Percentiles rank a stretch among this genome's conserved stretches.
phyloP scores from a whole-genome alignment of 2,797 vertebrate species.

The Oreortyx pictus region DNA sequence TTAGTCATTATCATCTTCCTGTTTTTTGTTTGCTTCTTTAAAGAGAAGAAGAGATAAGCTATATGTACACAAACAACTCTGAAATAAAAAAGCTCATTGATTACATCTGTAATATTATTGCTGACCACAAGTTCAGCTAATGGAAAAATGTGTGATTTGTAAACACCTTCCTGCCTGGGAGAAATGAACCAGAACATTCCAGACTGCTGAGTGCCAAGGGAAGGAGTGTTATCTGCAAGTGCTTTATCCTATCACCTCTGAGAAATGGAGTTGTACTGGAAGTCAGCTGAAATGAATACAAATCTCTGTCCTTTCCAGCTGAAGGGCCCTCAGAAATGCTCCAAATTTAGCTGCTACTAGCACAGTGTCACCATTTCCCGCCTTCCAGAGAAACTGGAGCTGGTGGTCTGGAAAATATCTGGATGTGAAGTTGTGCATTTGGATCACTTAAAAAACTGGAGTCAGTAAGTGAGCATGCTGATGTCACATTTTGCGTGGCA shows the following conservation, averaged over 20 bases:
- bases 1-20: not conserved
- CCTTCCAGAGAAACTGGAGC: not conserved
- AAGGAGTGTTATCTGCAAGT: not conserved
- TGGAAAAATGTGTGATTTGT: not conserved
- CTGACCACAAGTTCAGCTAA: not conserved
- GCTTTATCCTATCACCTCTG: not conserved
- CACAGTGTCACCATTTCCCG: not conserved
- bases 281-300: not conserved
- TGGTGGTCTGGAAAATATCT: not conserved
- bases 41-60: not conserved
- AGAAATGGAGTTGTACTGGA: not conserved
- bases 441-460: not conserved
- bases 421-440: not conserved
- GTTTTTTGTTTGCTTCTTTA: not conserved
- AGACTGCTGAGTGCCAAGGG: not conserved
- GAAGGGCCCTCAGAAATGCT: not conserved
- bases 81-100: not conserved
- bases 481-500: not conserved
- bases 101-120: not conserved
- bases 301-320: not conserved
- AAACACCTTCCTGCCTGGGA: not conserved
- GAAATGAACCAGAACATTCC: not conserved
- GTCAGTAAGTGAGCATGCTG: not conserved
- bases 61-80: not conserved
- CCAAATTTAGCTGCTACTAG: not conserved